Percentiles rank a stretch among this genome's conserved stretches.
These are phyloP conservation scores for Caenorhabditis doughertyi DNA, from an alignment of 2,888 invertebrate species.

Conservation along the genomic window DNA sequence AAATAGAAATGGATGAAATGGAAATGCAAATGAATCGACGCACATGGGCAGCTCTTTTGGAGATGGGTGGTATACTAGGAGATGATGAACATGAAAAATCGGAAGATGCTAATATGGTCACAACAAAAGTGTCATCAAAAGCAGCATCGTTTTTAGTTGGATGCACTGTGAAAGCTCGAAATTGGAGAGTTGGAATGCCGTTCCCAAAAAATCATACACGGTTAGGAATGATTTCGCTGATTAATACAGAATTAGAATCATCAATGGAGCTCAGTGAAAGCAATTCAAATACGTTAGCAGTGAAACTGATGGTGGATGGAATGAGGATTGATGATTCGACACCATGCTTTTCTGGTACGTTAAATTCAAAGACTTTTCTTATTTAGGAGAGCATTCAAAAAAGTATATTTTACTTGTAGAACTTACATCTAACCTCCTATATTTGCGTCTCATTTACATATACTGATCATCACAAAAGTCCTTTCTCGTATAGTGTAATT, in stretches of 20 bases:
- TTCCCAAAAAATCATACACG: slow-evolving; percentile 74
- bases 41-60: slow-evolving; percentile 95
- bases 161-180: slow-evolving; percentile 37
- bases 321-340: slow-evolving; percentile 74
- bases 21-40: slow-evolving; percentile 92
- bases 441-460: neutral
- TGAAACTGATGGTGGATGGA: slow-evolving; percentile 69
- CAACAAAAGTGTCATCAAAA: neutral
- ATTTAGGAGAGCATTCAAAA: no score
- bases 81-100: slow-evolving; percentile 55
- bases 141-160: slow-evolving; percentile 34
- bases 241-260: slow-evolving; percentile 69
- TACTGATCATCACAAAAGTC: neutral
- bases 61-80: slow-evolving; percentile 89
- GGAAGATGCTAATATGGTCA: neutral
- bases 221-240: slow-evolving; percentile 70
- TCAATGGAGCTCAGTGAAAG: slow-evolving; percentile 67
- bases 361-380: neutral
- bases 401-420: no score
- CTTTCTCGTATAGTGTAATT: slow-evolving; percentile 20
- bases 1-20: slow-evolving; percentile 73
- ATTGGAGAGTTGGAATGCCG: slow-evolving; percentile 73
- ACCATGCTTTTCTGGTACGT: slow-evolving; percentile 72
- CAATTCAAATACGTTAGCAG: slow-evolving; percentile 68
- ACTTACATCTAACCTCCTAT: no score